These are phyloP conservation scores for Zele albiditarsus DNA, from an alignment of 2,888 invertebrate genomes.

Conservation along the genomic window DNA sequence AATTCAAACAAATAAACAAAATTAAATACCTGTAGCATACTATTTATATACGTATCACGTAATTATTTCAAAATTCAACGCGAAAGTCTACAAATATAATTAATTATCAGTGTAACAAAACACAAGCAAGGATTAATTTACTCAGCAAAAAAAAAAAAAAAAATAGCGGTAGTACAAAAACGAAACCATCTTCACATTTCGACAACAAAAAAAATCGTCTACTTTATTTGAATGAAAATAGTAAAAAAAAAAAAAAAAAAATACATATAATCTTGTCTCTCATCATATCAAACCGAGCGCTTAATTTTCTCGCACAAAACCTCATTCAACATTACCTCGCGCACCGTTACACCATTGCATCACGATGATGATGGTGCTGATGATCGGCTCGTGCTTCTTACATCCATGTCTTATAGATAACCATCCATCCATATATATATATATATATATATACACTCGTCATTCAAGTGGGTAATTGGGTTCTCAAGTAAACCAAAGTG, in stretches of 20 bases:
- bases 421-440: neutral
- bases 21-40: too few species aligned
- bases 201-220: too few species aligned
- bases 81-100: too few species aligned
- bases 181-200: too few species aligned
- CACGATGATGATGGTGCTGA: neutral
- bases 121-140: too few species aligned
- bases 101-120: neutral
- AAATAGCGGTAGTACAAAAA: too few species aligned
- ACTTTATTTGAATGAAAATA: neutral
- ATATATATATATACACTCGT: neutral
- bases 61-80: too few species aligned
- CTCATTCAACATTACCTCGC: neutral
- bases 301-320: constrained; percentile 29
- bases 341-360: constrained; percentile 2
- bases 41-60: too few species aligned
- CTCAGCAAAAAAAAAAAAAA: too few species aligned
- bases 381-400: constrained; percentile 1
- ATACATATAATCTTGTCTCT: neutral
- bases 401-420: neutral
- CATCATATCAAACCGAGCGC: constrained; percentile 19
- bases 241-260: neutral
- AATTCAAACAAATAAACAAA: too few species aligned
- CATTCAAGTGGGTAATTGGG: constrained; percentile 36
- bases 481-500: constrained; percentile 29